These are phyloP conservation scores for Drosophila ochracea DNA, from an alignment of 2,888 invertebrate species.

Conservation along the genomic window DNA sequence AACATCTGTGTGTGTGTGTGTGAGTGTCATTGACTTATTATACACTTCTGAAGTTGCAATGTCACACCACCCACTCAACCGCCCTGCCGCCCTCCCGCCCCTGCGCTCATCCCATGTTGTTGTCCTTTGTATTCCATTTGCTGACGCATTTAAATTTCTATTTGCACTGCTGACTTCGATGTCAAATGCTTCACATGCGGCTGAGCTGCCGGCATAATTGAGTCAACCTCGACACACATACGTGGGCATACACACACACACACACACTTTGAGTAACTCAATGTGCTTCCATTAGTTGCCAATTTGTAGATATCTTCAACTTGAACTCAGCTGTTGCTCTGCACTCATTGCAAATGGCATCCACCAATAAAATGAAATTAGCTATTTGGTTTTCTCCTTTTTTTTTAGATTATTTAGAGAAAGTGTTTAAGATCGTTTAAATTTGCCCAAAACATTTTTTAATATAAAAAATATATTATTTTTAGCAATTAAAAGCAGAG, in stretches of 20 bases:
- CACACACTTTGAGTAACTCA: conserved; percentile 1
- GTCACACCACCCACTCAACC: not conserved
- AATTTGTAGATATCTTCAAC: conserved; percentile 37
- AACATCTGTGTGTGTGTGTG: conserved; percentile 23
- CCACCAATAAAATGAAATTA: conserved; percentile 8
- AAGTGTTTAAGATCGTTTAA: not conserved
- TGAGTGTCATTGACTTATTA: conserved; percentile 56
- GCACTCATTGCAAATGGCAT: conserved; percentile 15
- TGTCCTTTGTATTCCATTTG: conserved; percentile 61
- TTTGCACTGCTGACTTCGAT: conserved; percentile 56
- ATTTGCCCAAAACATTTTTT: not conserved
- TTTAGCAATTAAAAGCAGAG: not conserved
- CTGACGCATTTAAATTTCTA: conserved; percentile 78
- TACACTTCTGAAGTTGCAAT: conserved; percentile 34
- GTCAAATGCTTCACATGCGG: conserved; percentile 55
- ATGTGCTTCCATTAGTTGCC: conserved; percentile 26
- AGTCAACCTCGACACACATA: conserved; percentile 42
- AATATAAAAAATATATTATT: not conserved
- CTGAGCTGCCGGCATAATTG: conserved; percentile 48
- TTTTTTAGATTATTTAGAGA: not conserved
- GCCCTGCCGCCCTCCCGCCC: too few species aligned
- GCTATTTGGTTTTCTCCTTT: not conserved
- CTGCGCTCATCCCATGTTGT: not conserved
- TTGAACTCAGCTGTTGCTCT: conserved; percentile 15
- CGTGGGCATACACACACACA: conserved; percentile 1